phyloP scores from a whole-genome alignment of 2,888 invertebrate genomes.

The Tineola bisselliella region DNA sequence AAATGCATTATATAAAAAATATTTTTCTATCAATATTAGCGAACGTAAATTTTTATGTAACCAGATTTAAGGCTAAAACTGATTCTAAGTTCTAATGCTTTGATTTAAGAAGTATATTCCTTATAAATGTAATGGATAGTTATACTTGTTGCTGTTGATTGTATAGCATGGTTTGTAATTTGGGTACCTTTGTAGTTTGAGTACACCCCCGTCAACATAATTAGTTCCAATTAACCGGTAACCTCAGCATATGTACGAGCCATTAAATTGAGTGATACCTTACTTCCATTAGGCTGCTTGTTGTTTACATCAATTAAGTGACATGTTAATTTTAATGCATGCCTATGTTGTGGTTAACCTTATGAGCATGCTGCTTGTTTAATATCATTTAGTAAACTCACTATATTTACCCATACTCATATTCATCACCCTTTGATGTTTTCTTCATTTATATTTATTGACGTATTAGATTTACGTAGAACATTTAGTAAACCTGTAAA shows the following conservation, averaged over 20 bases:
- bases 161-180: constrained; percentile 10
- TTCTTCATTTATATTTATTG: too few species aligned
- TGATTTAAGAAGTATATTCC: not conserved
- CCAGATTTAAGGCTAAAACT: too few species aligned
- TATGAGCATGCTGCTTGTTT: not conserved
- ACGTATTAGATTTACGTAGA: too few species aligned
- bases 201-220: constrained; percentile 47
- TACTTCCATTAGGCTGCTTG: constrained; percentile 42
- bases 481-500: too few species aligned
- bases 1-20: too few species aligned
- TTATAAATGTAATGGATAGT: not conserved
- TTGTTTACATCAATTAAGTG: constrained; percentile 63
- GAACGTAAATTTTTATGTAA: too few species aligned
- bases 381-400: too few species aligned
- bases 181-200: constrained; percentile 29
- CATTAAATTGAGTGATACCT: constrained; percentile 65
- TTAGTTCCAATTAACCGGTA: constrained; percentile 63
- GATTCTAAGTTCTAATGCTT: not conserved
- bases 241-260: constrained; percentile 62
- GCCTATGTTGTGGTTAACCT: not conserved
- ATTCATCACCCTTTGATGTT: too few species aligned
- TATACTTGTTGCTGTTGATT: not conserved
- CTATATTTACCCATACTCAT: too few species aligned
- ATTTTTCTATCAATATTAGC: too few species aligned
- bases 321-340: constrained; percentile 46